Percentiles rank a stretch among this genome's conserved stretches.
These are phyloP conservation scores for Phymanthus crucifer DNA, from an alignment of 92 coral and sea anemone genomes.

Conservation along the genomic window DNA sequence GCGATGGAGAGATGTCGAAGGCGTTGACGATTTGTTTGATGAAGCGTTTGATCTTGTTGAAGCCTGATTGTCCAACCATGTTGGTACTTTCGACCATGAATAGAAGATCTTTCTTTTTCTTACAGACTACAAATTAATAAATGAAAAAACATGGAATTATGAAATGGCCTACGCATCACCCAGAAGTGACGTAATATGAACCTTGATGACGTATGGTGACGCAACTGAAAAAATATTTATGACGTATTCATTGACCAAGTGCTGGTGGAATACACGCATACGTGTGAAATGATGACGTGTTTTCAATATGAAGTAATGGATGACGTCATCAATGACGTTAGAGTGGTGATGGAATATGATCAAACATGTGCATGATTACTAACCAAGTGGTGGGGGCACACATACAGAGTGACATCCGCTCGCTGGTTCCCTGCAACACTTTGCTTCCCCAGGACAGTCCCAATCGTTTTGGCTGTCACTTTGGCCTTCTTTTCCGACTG, in stretches of 20 bases:
- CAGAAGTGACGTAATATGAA: neutral
- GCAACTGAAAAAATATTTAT: neutral
- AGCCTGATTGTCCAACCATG: conserved; percentile 40
- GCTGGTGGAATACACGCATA: conserved; percentile 57
- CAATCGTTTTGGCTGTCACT: conserved; percentile 42
- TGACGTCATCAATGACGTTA: too few relatives aligned
- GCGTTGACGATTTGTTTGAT: conserved; percentile 67
- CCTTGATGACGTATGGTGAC: neutral
- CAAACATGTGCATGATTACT: too few relatives aligned
- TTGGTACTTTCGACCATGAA: conserved; percentile 45
- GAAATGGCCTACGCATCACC: too few relatives aligned
- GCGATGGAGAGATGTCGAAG: conserved; percentile 41
- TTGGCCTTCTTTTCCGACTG: neutral
- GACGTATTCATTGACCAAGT: conserved; percentile 22
- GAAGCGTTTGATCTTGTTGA: conserved; percentile 52
- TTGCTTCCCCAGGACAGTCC: conserved; percentile 59
- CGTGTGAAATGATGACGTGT: too few relatives aligned
- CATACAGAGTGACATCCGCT: conserved; percentile 49
- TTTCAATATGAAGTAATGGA: too few relatives aligned
- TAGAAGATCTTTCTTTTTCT: conserved; percentile 32
- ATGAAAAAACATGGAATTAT: neutral
- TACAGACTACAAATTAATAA: conserved; percentile 21
- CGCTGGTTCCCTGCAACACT: conserved; percentile 42
- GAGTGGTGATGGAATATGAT: too few relatives aligned
- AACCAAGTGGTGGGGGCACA: conserved; percentile 53